Conservation (phyloP, 2,888 invertebrate genomes). For the Metallyticus violacea region DNA sequence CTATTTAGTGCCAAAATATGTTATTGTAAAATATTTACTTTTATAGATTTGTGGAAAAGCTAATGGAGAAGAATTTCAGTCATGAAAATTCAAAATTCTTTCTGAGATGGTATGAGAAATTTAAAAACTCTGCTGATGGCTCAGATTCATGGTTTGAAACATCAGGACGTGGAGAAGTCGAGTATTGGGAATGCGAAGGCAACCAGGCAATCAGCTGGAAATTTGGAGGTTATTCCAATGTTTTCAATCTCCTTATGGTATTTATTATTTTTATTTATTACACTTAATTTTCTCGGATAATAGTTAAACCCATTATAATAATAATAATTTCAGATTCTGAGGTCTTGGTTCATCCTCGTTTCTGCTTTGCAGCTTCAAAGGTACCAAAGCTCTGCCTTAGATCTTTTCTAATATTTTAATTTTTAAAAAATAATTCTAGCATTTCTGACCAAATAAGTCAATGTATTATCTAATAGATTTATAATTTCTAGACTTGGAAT, state of each 20-base stretch:
- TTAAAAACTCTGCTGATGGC: not conserved
- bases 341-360: not conserved
- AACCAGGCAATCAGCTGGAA: not conserved
- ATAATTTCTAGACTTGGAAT: too few relatives aligned
- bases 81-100: slow-evolving; percentile 47
- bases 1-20: not conserved
- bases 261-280: slow-evolving; percentile 8
- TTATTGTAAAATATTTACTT: not conserved
- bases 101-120: not conserved
- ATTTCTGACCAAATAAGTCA: too few relatives aligned
- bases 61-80: not conserved
- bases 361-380: too few relatives aligned
- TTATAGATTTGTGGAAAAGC: slow-evolving; percentile 28
- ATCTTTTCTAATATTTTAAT: too few relatives aligned
- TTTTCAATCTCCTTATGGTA: slow-evolving; percentile 69
- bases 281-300: not conserved
- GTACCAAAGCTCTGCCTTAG: too few relatives aligned
- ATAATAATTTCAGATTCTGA: not conserved
- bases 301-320: too few relatives aligned
- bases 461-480: too few relatives aligned
- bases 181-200: not conserved
- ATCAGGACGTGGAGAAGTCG: not conserved
- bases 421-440: too few relatives aligned
- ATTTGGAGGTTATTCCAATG: slow-evolving; percentile 59
- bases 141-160: slow-evolving; percentile 1